Evolutionary conservation across 2,888 invertebrate species (phyloP).

Genomic region (Melitaea athalia): DNA sequence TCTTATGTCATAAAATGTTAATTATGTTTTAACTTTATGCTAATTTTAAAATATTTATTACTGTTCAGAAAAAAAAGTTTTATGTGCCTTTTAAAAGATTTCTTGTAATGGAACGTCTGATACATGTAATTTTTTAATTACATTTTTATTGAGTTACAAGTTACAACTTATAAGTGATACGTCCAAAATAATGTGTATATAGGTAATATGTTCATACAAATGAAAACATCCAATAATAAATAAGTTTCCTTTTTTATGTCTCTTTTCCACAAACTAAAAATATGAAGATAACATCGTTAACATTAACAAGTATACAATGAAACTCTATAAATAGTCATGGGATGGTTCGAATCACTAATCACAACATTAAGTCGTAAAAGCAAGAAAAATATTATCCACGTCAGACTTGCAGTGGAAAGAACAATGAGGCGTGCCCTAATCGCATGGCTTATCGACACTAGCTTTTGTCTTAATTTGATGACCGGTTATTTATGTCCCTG

Average conservation of each 20-base stretch:
- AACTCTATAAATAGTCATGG: background rate
- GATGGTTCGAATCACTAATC: conserved; percentile 48
- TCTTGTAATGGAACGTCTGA: background rate
- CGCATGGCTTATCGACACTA: conserved; percentile 67
- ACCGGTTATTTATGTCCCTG: conserved; percentile 68
- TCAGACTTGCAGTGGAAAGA: conserved; percentile 67
- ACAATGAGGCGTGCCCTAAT: conserved; percentile 70
- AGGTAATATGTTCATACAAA: background rate
- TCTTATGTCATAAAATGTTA: conserved; percentile 18
- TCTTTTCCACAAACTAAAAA: too few species aligned
- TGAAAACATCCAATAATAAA: background rate
- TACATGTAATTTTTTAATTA: too few species aligned
- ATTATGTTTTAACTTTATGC: conserved; percentile 9
- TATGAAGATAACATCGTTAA: too few species aligned
- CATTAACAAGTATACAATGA: background rate
- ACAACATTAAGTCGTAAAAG: conserved; percentile 66
- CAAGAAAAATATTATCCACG: conserved; percentile 68
- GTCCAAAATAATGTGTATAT: background rate
- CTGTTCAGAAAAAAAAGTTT: background rate
- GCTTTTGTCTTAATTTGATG: conserved; percentile 80
- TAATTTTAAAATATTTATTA: conserved; percentile 4
- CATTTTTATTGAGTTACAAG: too few species aligned
- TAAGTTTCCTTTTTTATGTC: background rate
- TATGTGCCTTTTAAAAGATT: background rate
- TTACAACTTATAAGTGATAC: too few species aligned